These are phyloP conservation scores for Catotricha subobsoleta DNA, from an alignment of 2,888 invertebrate genomes.

Conservation along the genomic window DNA sequence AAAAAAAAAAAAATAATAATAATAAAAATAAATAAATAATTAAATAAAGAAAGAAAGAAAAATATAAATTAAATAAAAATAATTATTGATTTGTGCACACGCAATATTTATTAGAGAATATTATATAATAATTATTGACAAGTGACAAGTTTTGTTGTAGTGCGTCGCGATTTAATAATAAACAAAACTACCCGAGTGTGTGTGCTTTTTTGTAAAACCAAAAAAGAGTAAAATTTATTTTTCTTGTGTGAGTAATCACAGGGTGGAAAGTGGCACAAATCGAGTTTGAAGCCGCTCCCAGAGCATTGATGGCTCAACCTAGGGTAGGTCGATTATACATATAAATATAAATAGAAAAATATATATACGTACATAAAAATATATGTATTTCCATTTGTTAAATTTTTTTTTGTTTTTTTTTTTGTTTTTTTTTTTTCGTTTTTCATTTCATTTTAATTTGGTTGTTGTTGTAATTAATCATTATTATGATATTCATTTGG, in stretches of 20 bases:
- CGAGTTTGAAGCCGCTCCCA: constrained; percentile 32
- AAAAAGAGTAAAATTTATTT: background rate
- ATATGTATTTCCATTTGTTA: background rate
- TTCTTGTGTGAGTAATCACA: constrained; percentile 7
- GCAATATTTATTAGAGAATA: too few species aligned
- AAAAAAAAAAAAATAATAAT: too few species aligned
- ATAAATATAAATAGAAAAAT: background rate
- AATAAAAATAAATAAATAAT: too few species aligned
- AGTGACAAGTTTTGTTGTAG: too few species aligned
- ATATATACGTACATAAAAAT: background rate
- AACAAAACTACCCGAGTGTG: too few species aligned
- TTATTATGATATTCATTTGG: constrained; percentile 1
- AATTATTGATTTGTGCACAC: too few species aligned
- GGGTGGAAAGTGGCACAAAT: constrained; percentile 30
- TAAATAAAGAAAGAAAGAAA: too few species aligned
- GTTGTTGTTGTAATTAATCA: constrained; percentile 1
- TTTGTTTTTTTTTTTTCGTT: constrained; percentile 2
- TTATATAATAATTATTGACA: too few species aligned
- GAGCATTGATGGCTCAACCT: constrained; percentile 34
- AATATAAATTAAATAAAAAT: too few species aligned
- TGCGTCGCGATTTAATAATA: background rate
- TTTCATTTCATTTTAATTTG: background rate
- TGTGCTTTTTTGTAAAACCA: background rate
- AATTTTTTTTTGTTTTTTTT: constrained; percentile 5
- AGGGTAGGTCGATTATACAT: constrained; percentile 24